phyloP scores from a whole-genome alignment of 2,888 invertebrate genomes.

The Endomychus coccineus region DNA sequence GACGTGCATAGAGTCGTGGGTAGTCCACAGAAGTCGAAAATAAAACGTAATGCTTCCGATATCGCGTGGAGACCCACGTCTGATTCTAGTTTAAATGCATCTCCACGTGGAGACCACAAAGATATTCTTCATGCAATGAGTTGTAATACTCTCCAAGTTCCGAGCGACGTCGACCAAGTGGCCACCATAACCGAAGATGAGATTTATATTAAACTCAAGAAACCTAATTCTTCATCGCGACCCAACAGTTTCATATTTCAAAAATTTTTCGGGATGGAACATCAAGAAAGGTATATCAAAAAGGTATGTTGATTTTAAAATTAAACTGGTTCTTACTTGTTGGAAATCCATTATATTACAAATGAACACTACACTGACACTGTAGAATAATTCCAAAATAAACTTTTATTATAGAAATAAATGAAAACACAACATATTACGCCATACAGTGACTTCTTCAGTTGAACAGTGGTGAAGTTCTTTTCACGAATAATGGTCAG shows the following conservation, averaged over 20 bases:
- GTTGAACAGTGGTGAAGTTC: too few relatives aligned
- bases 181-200: conserved; percentile 37
- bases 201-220: conserved; percentile 18
- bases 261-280: conserved; percentile 51
- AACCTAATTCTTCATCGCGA: conserved; percentile 29
- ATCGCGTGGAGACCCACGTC: conserved; percentile 48
- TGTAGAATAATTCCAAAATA: too few relatives aligned
- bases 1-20: conserved; percentile 40
- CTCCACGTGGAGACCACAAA: conserved; percentile 38
- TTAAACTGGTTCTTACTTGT: too few relatives aligned
- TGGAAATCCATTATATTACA: too few relatives aligned
- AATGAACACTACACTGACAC: too few relatives aligned
- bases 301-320: too few relatives aligned
- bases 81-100: conserved; percentile 34
- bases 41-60: conserved; percentile 47
- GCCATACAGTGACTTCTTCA: too few relatives aligned
- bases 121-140: conserved; percentile 57
- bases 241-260: conserved; percentile 52
- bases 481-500: too few relatives aligned
- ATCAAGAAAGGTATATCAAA: conserved; percentile 24
- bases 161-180: conserved; percentile 44
- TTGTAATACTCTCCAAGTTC: conserved; percentile 62
- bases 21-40: conserved; percentile 36
- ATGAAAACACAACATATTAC: too few relatives aligned
- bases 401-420: too few relatives aligned